phyloP scores from a whole-genome alignment of 2,797 vertebrate genomes.

The Chrysocyon brachyurus region DNA sequence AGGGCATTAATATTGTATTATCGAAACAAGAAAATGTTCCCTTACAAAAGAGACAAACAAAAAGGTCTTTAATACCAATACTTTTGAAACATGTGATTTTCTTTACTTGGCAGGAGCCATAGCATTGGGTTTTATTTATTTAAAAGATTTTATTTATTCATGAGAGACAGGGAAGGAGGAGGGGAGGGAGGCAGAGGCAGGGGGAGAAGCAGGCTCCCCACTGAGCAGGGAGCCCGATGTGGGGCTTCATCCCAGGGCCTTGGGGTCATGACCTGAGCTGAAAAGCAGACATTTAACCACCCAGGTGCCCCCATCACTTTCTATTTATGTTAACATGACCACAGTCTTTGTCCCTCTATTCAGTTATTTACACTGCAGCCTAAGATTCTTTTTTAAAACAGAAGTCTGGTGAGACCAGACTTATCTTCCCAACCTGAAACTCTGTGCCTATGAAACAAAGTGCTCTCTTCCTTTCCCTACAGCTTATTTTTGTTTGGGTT shows the following conservation, averaged over 20 bases:
- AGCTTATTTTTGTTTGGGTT: background rate
- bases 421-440: background rate
- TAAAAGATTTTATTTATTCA: too few species aligned
- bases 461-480: background rate
- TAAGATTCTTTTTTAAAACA: background rate
- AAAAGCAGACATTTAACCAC: too few species aligned
- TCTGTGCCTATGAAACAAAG: background rate
- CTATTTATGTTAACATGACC: background rate
- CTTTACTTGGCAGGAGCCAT: background rate
- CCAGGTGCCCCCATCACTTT: background rate
- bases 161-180: too few species aligned
- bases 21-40: slow-evolving; percentile 52
- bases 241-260: too few species aligned
- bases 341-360: background rate
- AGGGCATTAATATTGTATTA: background rate
- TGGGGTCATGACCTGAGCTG: too few species aligned
- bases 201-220: too few species aligned
- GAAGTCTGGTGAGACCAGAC: background rate
- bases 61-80: slow-evolving; percentile 3
- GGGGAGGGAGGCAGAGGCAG: too few species aligned
- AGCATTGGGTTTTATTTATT: background rate
- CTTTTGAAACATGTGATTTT: background rate
- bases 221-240: too few species aligned
- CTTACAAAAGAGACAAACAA: slow-evolving; percentile 7
- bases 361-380: background rate